Evolutionary conservation across 2,113 vertebrate species (phyloP), one percentile per base, ranked within the genome.

Genomic region (Pavo muticus): DNA sequence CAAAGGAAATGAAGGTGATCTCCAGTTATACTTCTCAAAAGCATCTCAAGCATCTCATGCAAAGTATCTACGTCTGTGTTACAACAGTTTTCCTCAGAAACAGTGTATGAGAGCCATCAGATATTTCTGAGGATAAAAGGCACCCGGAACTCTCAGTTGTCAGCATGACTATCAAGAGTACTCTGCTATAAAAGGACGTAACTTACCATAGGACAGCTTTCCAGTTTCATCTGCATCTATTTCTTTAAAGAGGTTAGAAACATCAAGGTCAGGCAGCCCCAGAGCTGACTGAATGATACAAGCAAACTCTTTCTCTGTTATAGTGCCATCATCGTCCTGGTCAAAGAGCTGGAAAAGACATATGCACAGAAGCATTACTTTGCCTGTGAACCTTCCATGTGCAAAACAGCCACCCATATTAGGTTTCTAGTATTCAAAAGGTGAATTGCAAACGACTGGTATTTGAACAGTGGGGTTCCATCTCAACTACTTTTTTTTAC

Each of bases 171-270:
- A 1, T 19, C 29, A 37, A 45, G 42, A 90, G 57, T 29, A 48
- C 27, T 77, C 32, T 2, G 0, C 80, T 75, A 57, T 10, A 60
- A 29, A 86, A 81, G 30, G 61, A 63, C 0, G 0, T 70, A 47
- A 88, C 98, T 98, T 91, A 99, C 99, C 98, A n/a, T 99, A 99
- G 32, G 98, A 99, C 72, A 99, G 97, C 79, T 97, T 98, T 59
- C 97, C 97, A 0, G 99, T 99, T 81, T 97, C 83, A 81, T 99
- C 98, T 5, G 98, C 96, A 80, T 99, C 98, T 57, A 99, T 99
- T 92, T 99, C 99, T 92, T 97, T 98, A 93, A 99, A 99, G 71
- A 99, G 99, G 40, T 97, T 79, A 68, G 97, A 97, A 95, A 99
- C 98, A 69, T 99, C 98, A 8, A 99, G 98, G 45, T 99, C 97